A percentile compares a stretch with the other conserved stretches of the same genome.
Evolutionary conservation across 2,888 invertebrate species (phyloP).

Genomic region (Cotesia congregata): DNA sequence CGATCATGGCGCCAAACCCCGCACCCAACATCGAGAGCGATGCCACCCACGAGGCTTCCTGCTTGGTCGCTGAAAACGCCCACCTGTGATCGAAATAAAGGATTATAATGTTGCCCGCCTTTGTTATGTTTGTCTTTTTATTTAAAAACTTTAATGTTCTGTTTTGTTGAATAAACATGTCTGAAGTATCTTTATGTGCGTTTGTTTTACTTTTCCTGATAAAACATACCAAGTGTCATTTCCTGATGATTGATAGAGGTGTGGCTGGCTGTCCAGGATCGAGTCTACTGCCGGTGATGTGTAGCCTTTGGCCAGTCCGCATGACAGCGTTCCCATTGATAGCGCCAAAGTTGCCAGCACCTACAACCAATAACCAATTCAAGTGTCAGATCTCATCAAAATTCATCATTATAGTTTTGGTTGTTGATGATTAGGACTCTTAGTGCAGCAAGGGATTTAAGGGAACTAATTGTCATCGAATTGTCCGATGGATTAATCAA

Average conservation of each 20-base stretch:
- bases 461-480: too few relatives aligned
- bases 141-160: background rate
- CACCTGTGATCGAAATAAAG: slow-evolving; percentile 54
- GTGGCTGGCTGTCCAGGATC: slow-evolving; percentile 76
- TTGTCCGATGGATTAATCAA: too few relatives aligned
- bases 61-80: slow-evolving; percentile 78
- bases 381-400: background rate
- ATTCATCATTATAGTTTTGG: background rate
- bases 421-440: too few relatives aligned
- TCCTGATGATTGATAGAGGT: slow-evolving; percentile 62
- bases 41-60: slow-evolving; percentile 87
- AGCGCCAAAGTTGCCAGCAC: slow-evolving; percentile 84
- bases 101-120: slow-evolving; percentile 10
- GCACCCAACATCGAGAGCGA: slow-evolving; percentile 85
- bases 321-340: slow-evolving; percentile 84
- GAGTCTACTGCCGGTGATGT: slow-evolving; percentile 87
- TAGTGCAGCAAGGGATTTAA: too few relatives aligned
- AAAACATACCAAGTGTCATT: slow-evolving; percentile 65
- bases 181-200: background rate
- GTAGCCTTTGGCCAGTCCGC: slow-evolving; percentile 86
- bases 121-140: background rate
- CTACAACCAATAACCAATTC: slow-evolving; percentile 68
- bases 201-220: background rate
- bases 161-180: background rate
- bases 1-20: slow-evolving; percentile 83